Base-by-base conservation (phyloP, 1,140 invertebrate species). In the Hyles euphorbiae region DNA sequence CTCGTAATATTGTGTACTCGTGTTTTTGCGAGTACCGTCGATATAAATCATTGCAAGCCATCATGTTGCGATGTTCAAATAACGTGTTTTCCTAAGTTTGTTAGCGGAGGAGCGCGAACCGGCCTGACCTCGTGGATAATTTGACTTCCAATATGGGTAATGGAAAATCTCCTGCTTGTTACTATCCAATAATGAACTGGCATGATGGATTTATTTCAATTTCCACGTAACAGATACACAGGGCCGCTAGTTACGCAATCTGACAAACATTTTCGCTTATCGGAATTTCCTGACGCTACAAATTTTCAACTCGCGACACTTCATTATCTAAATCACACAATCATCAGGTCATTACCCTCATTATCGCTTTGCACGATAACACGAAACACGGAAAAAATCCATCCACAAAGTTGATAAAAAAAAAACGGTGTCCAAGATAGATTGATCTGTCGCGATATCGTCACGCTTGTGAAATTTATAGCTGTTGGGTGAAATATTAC, bases 291-390 rank as follows among this genome's bases (percentile, higher is more conserved):
- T 45, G 22, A 58, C 52, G 43, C 51, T 44, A 32, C 11, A 57
- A 59, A 60, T 53, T 65, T 58, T 65, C 54, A 57, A 36, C n/a
- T 60, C 52, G 58, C 51, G 43, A 34, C 54, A 58, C 62, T 34
- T 62, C 64, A 55, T 53, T 72, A 69, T 72, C 73, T 77, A 71
- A 70, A 74, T 78, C 80, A 85, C 74, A 78, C 74, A 79, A 79
- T 68, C 65, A 56, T 58, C 56, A 69, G 82, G 78, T 85, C 82
- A 70, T 76, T 78, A 80, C 66, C 72, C 82, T 72, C 74, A 76
- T 80, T 85, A 87, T 87, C 82, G 62, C 61, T 65, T 74, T 76
- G 74, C 62, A 68, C 71, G 84, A 85, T 87, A 83, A 78, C 72
- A 71, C 75, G 72, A 61, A 70, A 75, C 62, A 83, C 78, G 82